Evolutionary conservation across 2,888 invertebrate genomes (phyloP), one percentile per base, ranked within the genome.

Genomic region (Macrosiphum euphorbiae): DNA sequence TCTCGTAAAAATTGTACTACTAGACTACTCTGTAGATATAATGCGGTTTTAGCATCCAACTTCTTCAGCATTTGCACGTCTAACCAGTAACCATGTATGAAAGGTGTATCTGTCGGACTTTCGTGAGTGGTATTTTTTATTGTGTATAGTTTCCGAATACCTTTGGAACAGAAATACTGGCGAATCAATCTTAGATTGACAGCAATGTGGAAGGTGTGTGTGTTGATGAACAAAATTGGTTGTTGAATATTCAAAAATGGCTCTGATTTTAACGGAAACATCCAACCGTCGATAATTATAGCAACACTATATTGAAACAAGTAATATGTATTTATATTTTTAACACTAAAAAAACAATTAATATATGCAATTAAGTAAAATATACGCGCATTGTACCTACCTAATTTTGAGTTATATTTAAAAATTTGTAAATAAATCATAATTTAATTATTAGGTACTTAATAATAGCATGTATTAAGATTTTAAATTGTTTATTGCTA

Each of bases 201-300:
- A 61, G 95, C 95, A 88, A 96, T 96, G 95, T 97, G 97, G 95
- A 97, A 97, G 28, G 96, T 96, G 95, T 97, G 96, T 8, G 96
- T 96, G 95, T 97, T 97, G 92, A 97, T 95, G 95, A 97, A 97
- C 47, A 97, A 95, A 90, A 97, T 95, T 0, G 97, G 97, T 95
- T 96, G 96, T 24, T 95, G 95, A 7, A 96, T 95, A 2, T 95
- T 94, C 55, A 96, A 95, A 58, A 96, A 96, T 24, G 95, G 94
- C 94, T 96, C 96, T 91, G 96, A 96, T 95, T 96, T 96, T 58
- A 97, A 95, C 1, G 97, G 96, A 95, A 96, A 97, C 96, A 97
- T 96, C 97, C 97, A 97, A 0, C 97, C 96, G 95, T 97, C 97
- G 86, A 97, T 95, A 55, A 97, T 96, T 26, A 97, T 96, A 26